A percentile compares a stretch with the other conserved stretches of the same genome.
These are phyloP conservation scores for Brachyptera risi DNA, from an alignment of 2,888 invertebrate species.

Conservation along the genomic window DNA sequence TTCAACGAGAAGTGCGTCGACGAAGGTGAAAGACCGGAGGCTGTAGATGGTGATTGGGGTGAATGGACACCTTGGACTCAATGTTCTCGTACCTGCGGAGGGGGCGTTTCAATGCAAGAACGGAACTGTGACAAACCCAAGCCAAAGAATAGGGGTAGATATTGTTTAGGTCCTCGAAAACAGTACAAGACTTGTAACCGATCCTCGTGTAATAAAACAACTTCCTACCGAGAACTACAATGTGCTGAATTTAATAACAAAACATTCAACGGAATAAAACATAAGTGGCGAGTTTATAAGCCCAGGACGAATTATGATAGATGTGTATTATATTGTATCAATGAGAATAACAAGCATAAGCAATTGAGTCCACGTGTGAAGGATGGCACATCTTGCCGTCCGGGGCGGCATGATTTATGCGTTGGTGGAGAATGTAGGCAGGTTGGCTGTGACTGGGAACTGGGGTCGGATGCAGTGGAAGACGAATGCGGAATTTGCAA, in stretches of 20 bases:
- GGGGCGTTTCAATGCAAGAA: constrained; percentile 53
- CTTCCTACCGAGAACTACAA: constrained; percentile 48
- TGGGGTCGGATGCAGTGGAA: constrained; percentile 60
- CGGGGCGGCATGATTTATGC: constrained; percentile 60
- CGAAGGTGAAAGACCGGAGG: constrained; percentile 56
- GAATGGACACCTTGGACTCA: constrained; percentile 56
- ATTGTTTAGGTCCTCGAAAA: constrained; percentile 59
- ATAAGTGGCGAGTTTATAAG: neutral
- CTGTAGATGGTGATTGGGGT: constrained; percentile 64
- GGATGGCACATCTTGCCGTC: constrained; percentile 61
- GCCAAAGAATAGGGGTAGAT: constrained; percentile 59
- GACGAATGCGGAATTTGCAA: constrained; percentile 65
- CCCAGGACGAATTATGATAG: neutral
- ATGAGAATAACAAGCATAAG: constrained; percentile 54
- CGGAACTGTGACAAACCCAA: constrained; percentile 60
- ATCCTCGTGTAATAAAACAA: constrained; percentile 46
- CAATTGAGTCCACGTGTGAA: constrained; percentile 55
- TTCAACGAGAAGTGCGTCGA: constrained; percentile 58
- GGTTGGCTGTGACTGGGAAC: constrained; percentile 62
- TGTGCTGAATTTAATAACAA: constrained; percentile 48
- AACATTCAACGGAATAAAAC: constrained; percentile 54
- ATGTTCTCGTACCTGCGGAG: constrained; percentile 62
- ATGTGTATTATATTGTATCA: constrained; percentile 60
- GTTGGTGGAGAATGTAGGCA: constrained; percentile 59
- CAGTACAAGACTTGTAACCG: constrained; percentile 79